Conservation (phyloP, 2,888 invertebrate species). For the Rotaria magnacalcarata region DNA sequence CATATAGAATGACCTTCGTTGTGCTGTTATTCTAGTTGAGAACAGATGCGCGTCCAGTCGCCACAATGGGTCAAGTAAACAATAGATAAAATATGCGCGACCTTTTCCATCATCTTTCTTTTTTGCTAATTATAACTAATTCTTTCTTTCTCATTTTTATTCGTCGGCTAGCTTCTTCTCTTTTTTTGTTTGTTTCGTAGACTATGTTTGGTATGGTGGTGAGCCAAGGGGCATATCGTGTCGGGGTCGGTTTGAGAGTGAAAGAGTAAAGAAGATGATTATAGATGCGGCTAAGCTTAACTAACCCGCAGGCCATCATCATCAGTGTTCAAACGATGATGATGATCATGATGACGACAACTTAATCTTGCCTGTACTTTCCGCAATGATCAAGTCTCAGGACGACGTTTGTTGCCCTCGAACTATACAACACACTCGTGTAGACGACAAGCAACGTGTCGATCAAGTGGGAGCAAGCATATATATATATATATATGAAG, state of each 20-base stretch:
- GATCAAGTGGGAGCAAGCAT: slow-evolving; percentile 1
- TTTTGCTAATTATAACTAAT: slow-evolving; percentile 24
- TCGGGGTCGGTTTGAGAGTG: slow-evolving; percentile 8
- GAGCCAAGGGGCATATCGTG: slow-evolving; percentile 24
- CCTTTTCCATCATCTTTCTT: slow-evolving; percentile 26
- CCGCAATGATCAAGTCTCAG: slow-evolving; percentile 1
- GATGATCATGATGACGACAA: not conserved
- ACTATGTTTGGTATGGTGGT: not conserved
- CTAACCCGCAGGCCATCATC: not conserved
- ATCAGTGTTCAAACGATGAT: not conserved
- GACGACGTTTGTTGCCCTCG: slow-evolving; percentile 24
- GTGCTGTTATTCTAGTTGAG: not conserved
- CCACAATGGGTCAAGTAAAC: slow-evolving; percentile 22
- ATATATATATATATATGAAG: not conserved
- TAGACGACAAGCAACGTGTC: slow-evolving; percentile 11
- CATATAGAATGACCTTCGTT: not conserved
- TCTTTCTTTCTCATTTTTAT: not conserved
- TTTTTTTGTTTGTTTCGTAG: not conserved
- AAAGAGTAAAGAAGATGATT: slow-evolving; percentile 26
- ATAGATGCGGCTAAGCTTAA: slow-evolving; percentile 22
- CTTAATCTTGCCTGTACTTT: slow-evolving; percentile 13
- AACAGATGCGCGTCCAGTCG: slow-evolving; percentile 22
- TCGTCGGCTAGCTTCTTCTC: not conserved
- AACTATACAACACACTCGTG: slow-evolving; percentile 4
- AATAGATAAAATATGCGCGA: slow-evolving; percentile 12